A percentile compares a stretch with the other conserved stretches of the same genome.
Evolutionary conservation across 2,113 vertebrate species (phyloP).

Genomic region (Sminthopsis crassicaudata): DNA sequence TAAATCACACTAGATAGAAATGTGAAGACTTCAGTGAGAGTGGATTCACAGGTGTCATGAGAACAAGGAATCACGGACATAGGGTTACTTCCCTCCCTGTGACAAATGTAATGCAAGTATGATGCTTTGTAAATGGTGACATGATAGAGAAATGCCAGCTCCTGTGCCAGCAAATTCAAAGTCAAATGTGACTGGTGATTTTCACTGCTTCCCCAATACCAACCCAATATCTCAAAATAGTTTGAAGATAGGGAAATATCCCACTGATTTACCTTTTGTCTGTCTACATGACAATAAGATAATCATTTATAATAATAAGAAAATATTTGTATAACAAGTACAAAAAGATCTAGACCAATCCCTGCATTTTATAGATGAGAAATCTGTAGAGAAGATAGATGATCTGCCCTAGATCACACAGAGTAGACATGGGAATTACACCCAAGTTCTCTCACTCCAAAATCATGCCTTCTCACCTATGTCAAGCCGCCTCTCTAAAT

Average conservation of each 20-base stretch:
- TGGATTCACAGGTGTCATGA: not conserved
- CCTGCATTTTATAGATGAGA: not conserved
- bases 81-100: not conserved
- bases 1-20: not conserved
- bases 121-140: not conserved
- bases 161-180: not conserved
- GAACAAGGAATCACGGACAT: not conserved
- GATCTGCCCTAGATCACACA: too few species aligned
- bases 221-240: not conserved
- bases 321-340: not conserved
- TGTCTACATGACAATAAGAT: not conserved
- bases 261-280: not conserved
- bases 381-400: not conserved
- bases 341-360: too few species aligned
- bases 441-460: too few species aligned
- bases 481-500: too few species aligned
- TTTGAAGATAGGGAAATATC: not conserved
- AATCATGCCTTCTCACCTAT: too few species aligned
- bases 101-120: not conserved
- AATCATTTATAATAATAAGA: not conserved
- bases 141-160: not conserved
- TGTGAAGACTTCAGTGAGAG: not conserved
- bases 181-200: not conserved
- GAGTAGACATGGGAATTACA: too few species aligned
- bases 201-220: not conserved